Conservation (phyloP, 2,113 vertebrate species). For the Archilochus colubris region DNA sequence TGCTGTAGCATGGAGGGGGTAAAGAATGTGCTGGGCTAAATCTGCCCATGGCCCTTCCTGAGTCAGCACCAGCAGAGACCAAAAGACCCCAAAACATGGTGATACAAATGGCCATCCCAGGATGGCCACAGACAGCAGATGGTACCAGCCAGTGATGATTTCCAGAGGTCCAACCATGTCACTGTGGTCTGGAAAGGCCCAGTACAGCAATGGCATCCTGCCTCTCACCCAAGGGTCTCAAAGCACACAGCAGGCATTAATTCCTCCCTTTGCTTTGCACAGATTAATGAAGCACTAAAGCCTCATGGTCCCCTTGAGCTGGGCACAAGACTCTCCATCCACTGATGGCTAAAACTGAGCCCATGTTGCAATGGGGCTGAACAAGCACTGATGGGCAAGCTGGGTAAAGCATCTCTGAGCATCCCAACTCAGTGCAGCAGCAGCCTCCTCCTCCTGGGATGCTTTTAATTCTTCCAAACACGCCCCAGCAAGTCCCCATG, state of each 20-base stretch:
- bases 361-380: rapidly evolving
- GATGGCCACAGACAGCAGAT: rapidly evolving
- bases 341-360: not conserved
- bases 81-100: not conserved
- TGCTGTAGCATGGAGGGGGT: rapidly evolving
- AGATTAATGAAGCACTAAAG: constrained; percentile 6
- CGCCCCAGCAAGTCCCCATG: not conserved
- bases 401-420: not conserved
- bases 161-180: not conserved
- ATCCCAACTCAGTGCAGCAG: not conserved
- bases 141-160: not conserved
- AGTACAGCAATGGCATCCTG: rapidly evolving
- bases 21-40: not conserved
- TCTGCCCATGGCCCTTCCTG: not conserved
- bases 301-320: not conserved
- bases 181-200: not conserved
- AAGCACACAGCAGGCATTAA: not conserved
- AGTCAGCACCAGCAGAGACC: not conserved
- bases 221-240: not conserved
- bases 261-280: not conserved
- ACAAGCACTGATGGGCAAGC: not conserved
- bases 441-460: not conserved
- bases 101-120: not conserved
- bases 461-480: not conserved
- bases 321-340: not conserved